A percentile compares a stretch with the other conserved stretches of the same genome.
Conservation (phyloP, 2,888 invertebrate genomes). For the Limenitis camilla region DNA sequence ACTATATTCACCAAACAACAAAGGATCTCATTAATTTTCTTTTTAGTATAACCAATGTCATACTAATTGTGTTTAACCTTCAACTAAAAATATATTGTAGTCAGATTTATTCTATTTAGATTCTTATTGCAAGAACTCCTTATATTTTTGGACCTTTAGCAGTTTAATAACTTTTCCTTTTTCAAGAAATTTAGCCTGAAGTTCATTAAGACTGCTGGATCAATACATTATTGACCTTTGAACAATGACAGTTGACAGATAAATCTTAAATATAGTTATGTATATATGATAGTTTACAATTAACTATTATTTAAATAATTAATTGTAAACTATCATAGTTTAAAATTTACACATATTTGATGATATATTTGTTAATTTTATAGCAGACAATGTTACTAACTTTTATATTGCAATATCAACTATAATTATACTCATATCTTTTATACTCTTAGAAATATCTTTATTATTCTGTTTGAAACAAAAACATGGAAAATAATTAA, state of each 20-base stretch:
- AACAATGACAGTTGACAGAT: slow-evolving; percentile 20
- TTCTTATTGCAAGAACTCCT: not conserved
- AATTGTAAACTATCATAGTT: too few species aligned
- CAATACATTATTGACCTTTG: slow-evolving; percentile 29
- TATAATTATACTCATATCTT: too few species aligned
- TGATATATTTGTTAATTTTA: too few species aligned
- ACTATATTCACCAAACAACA: too few species aligned
- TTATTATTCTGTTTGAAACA: too few species aligned
- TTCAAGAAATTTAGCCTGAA: not conserved
- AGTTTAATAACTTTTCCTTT: not conserved
- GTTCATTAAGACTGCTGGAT: slow-evolving; percentile 2
- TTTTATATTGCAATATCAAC: too few species aligned
- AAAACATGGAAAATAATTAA: too few species aligned
- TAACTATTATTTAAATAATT: too few species aligned
- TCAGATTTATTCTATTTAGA: not conserved
- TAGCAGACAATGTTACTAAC: too few species aligned
- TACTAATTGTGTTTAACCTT: slow-evolving; percentile 53
- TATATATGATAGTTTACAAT: not conserved
- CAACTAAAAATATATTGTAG: slow-evolving; percentile 59
- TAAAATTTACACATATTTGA: too few species aligned
- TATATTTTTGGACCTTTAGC: not conserved
- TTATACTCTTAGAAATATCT: too few species aligned
- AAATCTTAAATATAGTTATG: slow-evolving; percentile 4
- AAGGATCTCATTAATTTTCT: not conserved
- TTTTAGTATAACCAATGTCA: slow-evolving; percentile 40